Conservation (phyloP, 2,797 vertebrate genomes). For the Zenarchopterus dispar region DNA sequence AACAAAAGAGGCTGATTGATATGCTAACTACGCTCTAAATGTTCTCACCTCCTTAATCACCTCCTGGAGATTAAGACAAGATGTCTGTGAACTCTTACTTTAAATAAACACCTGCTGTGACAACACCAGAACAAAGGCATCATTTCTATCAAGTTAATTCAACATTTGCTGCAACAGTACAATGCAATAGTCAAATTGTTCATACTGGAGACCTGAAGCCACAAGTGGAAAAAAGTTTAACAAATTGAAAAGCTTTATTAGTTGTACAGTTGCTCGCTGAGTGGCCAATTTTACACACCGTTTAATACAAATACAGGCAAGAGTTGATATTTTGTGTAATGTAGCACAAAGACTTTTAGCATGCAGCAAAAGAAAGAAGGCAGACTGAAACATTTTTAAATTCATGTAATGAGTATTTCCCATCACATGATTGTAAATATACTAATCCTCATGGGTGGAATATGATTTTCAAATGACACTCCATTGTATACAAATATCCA, state of each 20-base stretch:
- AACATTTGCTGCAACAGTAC: slow-evolving; percentile 9
- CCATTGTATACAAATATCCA: too few species aligned
- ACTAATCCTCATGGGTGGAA: too few species aligned
- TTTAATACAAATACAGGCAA: slow-evolving; percentile 14
- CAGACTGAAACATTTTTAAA: too few species aligned
- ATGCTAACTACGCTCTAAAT: slow-evolving; percentile 54
- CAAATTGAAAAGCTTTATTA: not conserved
- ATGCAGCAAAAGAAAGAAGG: not conserved
- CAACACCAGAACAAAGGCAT: slow-evolving; percentile 31
- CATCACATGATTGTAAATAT: too few species aligned
- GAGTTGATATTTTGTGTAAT: slow-evolving; percentile 21
- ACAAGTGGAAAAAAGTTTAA: not conserved
- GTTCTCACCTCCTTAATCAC: slow-evolving; percentile 36
- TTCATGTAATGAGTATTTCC: too few species aligned
- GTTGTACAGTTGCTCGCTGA: not conserved
- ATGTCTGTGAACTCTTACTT: slow-evolving; percentile 24
- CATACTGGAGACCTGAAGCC: slow-evolving; percentile 11
- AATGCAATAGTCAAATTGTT: slow-evolving; percentile 1
- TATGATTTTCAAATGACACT: too few species aligned
- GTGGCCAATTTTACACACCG: not conserved
- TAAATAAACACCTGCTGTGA: slow-evolving; percentile 32
- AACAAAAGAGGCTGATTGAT: slow-evolving; percentile 16
- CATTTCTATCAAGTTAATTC: slow-evolving; percentile 28
- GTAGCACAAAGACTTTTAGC: not conserved
- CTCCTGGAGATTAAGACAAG: slow-evolving; percentile 23